Evolutionary conservation across 2,113 vertebrate genomes (phyloP).

Genomic region (Alectura lathami): DNA sequence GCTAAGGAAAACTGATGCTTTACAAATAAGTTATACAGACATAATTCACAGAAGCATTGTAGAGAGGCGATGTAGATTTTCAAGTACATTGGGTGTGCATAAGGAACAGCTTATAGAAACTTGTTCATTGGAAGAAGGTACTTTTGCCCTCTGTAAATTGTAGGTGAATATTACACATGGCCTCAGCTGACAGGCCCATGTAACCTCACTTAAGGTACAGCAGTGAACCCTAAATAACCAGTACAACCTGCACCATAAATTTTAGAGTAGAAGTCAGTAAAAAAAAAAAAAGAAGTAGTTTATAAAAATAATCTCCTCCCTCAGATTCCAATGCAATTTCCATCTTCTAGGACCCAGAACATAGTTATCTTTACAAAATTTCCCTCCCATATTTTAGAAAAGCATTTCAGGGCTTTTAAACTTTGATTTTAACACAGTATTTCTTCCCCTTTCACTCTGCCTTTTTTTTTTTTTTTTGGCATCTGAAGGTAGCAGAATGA

Average conservation of each 20-base stretch:
- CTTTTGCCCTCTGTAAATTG: background rate
- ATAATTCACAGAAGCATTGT: background rate
- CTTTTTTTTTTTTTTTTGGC: background rate
- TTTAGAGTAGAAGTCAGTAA: background rate
- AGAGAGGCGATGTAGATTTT: background rate
- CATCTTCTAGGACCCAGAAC: background rate
- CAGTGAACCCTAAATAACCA: background rate
- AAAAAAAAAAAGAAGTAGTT: background rate
- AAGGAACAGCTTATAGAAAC: background rate
- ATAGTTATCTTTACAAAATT: background rate
- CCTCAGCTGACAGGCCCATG: background rate
- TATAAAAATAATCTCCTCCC: background rate
- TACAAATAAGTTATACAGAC: background rate
- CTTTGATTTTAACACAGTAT: background rate
- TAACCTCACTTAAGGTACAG: background rate
- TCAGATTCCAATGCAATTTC: background rate
- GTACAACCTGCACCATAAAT: background rate
- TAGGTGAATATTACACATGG: background rate
- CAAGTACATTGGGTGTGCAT: background rate
- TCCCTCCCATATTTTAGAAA: background rate
- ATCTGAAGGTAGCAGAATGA: background rate
- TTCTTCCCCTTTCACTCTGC: background rate
- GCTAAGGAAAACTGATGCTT: background rate
- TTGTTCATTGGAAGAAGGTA: background rate
- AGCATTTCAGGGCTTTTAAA: background rate